These are phyloP conservation scores for Naja naja DNA, from an alignment of 2,113 vertebrate genomes.

Conservation along the genomic window DNA sequence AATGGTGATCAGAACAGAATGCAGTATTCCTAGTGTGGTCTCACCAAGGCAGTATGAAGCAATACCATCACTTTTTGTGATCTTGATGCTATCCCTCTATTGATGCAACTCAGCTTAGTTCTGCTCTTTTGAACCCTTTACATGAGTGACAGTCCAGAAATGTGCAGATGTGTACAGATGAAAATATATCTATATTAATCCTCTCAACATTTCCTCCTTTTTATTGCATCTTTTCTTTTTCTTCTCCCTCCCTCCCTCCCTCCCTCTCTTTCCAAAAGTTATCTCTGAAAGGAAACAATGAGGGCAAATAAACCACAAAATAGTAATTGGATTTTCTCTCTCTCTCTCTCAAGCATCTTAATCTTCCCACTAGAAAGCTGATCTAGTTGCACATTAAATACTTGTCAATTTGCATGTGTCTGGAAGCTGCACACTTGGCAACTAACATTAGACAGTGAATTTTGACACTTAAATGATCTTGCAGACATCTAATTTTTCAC, in stretches of 20 bases:
- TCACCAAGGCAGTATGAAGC: background rate
- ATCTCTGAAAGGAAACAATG: constrained; percentile 57
- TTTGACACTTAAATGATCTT: constrained; percentile 49
- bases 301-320: constrained; percentile 60
- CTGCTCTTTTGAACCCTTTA: background rate
- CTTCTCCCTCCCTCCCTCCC: background rate
- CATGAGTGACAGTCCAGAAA: background rate
- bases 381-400: constrained; percentile 62
- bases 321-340: constrained; percentile 60
- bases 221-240: background rate
- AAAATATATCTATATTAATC: constrained; percentile 32
- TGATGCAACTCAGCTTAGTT: background rate
- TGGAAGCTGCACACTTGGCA: constrained; percentile 48
- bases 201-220: constrained; percentile 38
- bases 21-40: background rate
- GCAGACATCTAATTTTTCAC: constrained; percentile 24
- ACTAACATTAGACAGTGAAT: constrained; percentile 45
- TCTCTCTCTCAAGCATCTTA: constrained; percentile 44
- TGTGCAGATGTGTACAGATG: background rate
- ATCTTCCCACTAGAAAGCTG: constrained; percentile 60
- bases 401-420: constrained; percentile 60
- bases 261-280: constrained; percentile 30
- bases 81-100: background rate
- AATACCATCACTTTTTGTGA: background rate
- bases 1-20: background rate